Percentiles rank a stretch among this genome's conserved stretches.
phyloP scores from a whole-genome alignment of 2,113 vertebrate species.

The Apodemus sylvaticus region DNA sequence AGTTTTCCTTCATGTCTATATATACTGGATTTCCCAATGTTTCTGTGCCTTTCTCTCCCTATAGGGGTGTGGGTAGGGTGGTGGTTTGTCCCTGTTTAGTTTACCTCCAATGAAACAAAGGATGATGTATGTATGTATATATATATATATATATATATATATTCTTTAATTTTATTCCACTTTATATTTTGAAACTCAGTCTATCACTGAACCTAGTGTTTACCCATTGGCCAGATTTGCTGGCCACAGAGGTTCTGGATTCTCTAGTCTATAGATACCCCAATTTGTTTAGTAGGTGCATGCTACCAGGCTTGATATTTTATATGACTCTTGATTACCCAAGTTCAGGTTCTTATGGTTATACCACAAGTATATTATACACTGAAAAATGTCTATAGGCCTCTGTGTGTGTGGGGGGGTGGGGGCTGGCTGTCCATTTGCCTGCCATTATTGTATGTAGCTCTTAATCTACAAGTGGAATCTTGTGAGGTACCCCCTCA shows the following conservation, averaged over 20 bases:
- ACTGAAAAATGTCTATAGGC: not conserved
- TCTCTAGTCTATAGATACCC: not conserved
- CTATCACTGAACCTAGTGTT: not conserved
- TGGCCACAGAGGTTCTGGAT: not conserved
- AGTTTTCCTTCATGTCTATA: not conserved
- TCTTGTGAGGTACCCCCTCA: not conserved
- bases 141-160: not conserved
- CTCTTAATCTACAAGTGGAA: not conserved
- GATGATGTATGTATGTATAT: not conserved
- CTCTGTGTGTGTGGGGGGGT: not conserved
- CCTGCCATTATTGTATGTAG: not conserved
- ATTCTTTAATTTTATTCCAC: not conserved
- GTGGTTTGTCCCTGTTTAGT: not conserved
- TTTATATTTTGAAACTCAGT: not conserved
- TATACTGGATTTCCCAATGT: not conserved
- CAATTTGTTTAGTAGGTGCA: not conserved
- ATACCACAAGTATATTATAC: not conserved
- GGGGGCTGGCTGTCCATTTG: not conserved
- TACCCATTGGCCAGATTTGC: not conserved
- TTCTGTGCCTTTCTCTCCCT: not conserved
- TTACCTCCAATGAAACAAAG: not conserved
- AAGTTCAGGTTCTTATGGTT: not conserved
- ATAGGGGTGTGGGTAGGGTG: accelerated
- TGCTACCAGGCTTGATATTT: not conserved
- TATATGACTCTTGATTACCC: not conserved